These are phyloP conservation scores for Ibycter americanus DNA, from an alignment of 2,797 vertebrate species.

Conservation along the genomic window DNA sequence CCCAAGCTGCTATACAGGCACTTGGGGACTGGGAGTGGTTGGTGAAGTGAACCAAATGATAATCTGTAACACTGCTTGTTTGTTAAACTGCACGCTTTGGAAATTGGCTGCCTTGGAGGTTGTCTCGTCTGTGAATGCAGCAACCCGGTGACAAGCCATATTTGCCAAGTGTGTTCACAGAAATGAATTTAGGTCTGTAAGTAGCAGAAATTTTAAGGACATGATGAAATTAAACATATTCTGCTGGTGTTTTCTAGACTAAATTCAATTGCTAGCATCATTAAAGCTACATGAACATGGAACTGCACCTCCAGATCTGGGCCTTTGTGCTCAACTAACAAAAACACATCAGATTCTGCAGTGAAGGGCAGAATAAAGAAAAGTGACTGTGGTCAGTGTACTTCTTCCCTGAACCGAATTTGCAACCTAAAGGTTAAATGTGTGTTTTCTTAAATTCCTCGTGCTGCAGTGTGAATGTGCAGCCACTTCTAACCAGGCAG, in stretches of 20 bases:
- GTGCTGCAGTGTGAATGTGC: not conserved
- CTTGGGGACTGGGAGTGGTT: not conserved
- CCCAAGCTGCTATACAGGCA: not conserved
- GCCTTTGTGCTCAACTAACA: not conserved
- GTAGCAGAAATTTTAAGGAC: not conserved
- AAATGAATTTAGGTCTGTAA: not conserved
- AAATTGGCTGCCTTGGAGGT: not conserved
- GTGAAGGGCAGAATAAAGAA: not conserved
- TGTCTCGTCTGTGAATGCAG: not conserved
- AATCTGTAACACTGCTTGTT: not conserved
- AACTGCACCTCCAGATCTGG: not conserved
- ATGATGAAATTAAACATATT: not conserved
- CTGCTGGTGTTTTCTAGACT: not conserved
- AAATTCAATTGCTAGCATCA: not conserved
- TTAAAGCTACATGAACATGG: not conserved
- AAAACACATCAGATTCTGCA: not conserved
- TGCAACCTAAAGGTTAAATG: not conserved
- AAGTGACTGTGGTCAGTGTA: not conserved
- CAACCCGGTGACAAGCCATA: fast-evolving
- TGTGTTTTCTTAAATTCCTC: not conserved
- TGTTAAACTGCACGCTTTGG: not conserved
- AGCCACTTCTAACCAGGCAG: not conserved
- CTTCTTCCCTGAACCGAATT: not conserved
- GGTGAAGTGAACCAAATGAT: not conserved
- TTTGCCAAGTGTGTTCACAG: not conserved